Evolutionary conservation across 37 sponge, comb jelly and placozoan genomes (phyloP).

Genomic region (Halichondria panicea): DNA sequence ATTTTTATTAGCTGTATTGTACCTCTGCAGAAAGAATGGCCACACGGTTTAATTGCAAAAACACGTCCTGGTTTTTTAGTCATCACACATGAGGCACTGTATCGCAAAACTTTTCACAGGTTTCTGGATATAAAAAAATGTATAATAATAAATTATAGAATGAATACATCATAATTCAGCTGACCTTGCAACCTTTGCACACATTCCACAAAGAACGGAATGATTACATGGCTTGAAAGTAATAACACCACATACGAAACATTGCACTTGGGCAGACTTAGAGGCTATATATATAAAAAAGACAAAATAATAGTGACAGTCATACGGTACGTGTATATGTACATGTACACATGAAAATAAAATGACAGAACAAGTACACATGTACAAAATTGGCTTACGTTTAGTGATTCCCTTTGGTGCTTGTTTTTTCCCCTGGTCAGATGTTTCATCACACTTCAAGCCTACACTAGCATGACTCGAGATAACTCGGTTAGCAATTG

Average conservation of each 20-base stretch:
- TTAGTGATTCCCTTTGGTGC: not conserved
- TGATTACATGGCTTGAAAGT: conserved; percentile 18
- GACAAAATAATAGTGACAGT: not conserved
- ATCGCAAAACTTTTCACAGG: conserved; percentile 2
- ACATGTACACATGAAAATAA: no score
- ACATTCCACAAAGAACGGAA: not conserved
- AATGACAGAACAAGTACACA: no score
- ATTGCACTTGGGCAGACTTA: not conserved
- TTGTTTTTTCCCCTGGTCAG: not conserved
- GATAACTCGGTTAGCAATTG: no score
- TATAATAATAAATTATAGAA: not conserved
- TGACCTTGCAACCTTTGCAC: not conserved
- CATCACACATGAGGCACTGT: conserved; percentile 7
- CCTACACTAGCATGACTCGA: no score
- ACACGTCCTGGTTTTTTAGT: not conserved
- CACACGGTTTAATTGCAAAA: conserved; percentile 6
- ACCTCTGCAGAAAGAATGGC: conserved; percentile 12
- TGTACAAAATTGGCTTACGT: no score
- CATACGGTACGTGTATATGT: no score
- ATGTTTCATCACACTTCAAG: no score
- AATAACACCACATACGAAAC: conserved; percentile 12
- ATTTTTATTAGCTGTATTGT: no score
- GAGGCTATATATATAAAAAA: not conserved
- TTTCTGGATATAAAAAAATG: not conserved
- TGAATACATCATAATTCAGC: conserved; percentile 6